Evolutionary conservation across 2,797 vertebrate species (phyloP).

Genomic region (Antrozous pallidus): DNA sequence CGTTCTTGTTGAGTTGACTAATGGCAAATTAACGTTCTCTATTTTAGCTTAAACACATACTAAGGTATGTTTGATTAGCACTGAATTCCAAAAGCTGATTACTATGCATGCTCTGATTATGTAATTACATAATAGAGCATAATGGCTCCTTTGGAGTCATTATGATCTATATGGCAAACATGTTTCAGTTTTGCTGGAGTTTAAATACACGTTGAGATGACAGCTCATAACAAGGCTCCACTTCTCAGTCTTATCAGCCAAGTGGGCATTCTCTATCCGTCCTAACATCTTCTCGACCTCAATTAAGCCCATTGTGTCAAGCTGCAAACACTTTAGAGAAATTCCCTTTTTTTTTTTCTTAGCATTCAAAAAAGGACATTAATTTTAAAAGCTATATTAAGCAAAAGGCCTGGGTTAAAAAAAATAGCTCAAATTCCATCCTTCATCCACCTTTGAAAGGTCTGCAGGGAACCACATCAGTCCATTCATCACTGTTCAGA

Average conservation of each 20-base stretch:
- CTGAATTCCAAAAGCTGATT: constrained; percentile 80
- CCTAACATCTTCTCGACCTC: constrained; percentile 77
- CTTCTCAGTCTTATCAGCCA: constrained; percentile 74
- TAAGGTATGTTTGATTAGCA: constrained; percentile 81
- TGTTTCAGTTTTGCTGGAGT: constrained; percentile 76
- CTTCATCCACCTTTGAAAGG: constrained; percentile 64
- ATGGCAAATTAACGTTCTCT: constrained; percentile 80
- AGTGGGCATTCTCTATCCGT: constrained; percentile 74
- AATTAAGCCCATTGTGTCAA: constrained; percentile 78
- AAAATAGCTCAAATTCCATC: constrained; percentile 56
- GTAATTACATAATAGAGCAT: constrained; percentile 81
- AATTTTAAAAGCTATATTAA: constrained; percentile 71
- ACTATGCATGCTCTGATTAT: constrained; percentile 79
- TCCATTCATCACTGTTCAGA: constrained; percentile 74
- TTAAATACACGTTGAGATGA: constrained; percentile 77
- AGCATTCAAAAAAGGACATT: constrained; percentile 70
- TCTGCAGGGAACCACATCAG: constrained; percentile 67
- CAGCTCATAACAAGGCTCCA: constrained; percentile 72
- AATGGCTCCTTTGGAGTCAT: constrained; percentile 82
- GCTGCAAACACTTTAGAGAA: constrained; percentile 62
- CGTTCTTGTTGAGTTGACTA: constrained; percentile 75
- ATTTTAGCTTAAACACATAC: constrained; percentile 79
- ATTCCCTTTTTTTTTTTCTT: constrained; percentile 72
- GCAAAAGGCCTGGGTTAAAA: constrained; percentile 24
- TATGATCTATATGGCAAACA: constrained; percentile 80